Evolutionary conservation across 2,888 invertebrate genomes (phyloP).

Genomic region (Ichneumoninae sp.): DNA sequence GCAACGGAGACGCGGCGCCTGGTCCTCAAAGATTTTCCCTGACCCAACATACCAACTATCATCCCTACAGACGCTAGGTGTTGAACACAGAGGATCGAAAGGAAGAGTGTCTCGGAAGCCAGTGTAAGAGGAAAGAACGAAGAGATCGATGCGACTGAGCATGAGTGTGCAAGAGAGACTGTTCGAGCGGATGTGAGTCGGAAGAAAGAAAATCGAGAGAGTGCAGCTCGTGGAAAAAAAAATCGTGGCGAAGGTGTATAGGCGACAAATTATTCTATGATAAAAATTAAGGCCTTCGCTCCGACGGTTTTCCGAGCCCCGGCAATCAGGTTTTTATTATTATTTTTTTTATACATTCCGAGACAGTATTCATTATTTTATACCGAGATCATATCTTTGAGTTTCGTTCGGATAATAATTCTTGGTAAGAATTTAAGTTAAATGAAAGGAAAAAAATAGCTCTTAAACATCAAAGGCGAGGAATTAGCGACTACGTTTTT

Average conservation of each 20-base stretch:
- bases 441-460: not conserved
- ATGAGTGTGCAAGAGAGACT: constrained; percentile 43
- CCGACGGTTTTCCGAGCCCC: not conserved
- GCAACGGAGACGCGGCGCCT: constrained; percentile 81
- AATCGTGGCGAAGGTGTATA: not conserved
- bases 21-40: constrained; percentile 85
- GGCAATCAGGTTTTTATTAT: constrained; percentile 32
- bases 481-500: constrained; percentile 12
- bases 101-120: constrained; percentile 30
- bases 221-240: constrained; percentile 6
- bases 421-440: constrained; percentile 36
- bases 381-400: constrained; percentile 21
- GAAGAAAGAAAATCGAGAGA: constrained; percentile 8
- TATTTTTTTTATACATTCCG: constrained; percentile 37
- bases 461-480: constrained; percentile 21
- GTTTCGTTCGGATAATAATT: constrained; percentile 19
- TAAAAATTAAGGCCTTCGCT: constrained; percentile 39
- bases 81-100: constrained; percentile 65
- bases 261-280: constrained; percentile 43
- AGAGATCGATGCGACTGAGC: constrained; percentile 24
- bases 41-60: constrained; percentile 84
- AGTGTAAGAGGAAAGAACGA: constrained; percentile 27
- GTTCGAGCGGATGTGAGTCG: constrained; percentile 51
- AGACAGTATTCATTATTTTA: constrained; percentile 48
- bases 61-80: constrained; percentile 85